Base-by-base conservation (phyloP, 1,140 invertebrate genomes). In the Philopotamus ludificatus region DNA sequence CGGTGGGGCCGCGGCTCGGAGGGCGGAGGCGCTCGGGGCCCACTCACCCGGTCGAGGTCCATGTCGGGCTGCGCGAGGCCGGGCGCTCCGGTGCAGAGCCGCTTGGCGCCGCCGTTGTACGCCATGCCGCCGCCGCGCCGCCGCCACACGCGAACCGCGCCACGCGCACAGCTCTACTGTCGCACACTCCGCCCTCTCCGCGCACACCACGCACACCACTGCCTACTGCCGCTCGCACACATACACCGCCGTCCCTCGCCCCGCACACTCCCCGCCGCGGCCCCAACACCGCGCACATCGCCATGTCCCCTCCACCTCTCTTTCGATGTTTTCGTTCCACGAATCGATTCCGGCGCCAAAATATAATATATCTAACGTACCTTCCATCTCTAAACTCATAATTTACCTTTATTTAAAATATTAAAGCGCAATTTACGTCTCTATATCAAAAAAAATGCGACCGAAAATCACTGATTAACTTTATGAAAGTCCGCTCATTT, bases 51-150 rank as follows among this genome's bases (percentile, higher is more conserved):
- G 57, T 47, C 44, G 44, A 47, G 10, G 15, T 60, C 57, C 22
- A 47, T 47, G 57, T 60, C 57, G 41, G 22, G 57, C 18, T 41
- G 41, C 34, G 25, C 21, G 20, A 23, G 15, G 22, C 23, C 23
- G 57, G 57, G 2, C 28, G 57, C 44, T 16, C 44, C 44, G 8
- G 44, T 47, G 15, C 44, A 47, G 42, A 60, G 57, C 4, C 57
- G 57, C 57, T 60, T 60, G 57, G 42, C 57, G 18, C 44, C 26
- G 12, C 57, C 57, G 57, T 60, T 60, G 57, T 60, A 60, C 42
- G 57, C 57, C 57, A 60, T 58, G 4, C 21, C 42, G 22, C 42
- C 41, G 57, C 57, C 57, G 57, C 57, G 54, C 34, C 54, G 41
- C 25, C 54, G 44, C 21, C 22, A 44, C 34, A 22, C 16, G 15